Evolutionary conservation across 1,140 invertebrate genomes (phyloP).

Genomic region (Meloidogyne exigua): DNA sequence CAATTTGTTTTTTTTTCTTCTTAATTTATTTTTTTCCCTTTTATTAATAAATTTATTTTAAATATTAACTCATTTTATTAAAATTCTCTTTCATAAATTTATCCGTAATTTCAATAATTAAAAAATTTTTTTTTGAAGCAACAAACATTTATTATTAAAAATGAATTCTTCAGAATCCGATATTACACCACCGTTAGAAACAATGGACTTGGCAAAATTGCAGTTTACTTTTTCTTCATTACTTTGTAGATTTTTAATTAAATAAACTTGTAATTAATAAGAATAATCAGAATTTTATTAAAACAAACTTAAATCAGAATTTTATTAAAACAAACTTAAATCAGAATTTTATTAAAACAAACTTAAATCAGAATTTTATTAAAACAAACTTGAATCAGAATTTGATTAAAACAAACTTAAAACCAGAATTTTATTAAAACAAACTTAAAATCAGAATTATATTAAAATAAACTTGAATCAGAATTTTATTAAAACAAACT

Average conservation of each 20-base stretch:
- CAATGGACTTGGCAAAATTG: not conserved
- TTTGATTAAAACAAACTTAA: no score
- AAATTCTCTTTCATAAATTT: not conserved
- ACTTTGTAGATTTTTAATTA: not conserved
- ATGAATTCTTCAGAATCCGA: not conserved
- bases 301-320: not conserved
- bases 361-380: not conserved
- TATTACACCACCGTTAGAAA: not conserved
- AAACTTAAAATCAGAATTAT: not conserved
- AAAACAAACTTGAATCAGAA: not conserved
- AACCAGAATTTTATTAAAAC: not conserved
- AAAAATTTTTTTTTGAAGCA: not conserved
- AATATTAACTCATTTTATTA: not conserved
- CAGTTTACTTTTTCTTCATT: not conserved
- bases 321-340: not conserved
- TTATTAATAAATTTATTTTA: no score
- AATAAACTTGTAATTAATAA: not conserved
- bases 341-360: no score
- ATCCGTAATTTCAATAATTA: not conserved
- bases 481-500: no score
- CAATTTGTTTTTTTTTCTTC: not conserved
- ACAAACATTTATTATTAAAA: not conserved
- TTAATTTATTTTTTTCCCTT: constrained; percentile 1
- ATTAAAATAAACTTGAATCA: not conserved
- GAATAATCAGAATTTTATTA: not conserved